Conservation (phyloP, 2,888 invertebrate genomes). For the Phoenoteleia sp. region DNA sequence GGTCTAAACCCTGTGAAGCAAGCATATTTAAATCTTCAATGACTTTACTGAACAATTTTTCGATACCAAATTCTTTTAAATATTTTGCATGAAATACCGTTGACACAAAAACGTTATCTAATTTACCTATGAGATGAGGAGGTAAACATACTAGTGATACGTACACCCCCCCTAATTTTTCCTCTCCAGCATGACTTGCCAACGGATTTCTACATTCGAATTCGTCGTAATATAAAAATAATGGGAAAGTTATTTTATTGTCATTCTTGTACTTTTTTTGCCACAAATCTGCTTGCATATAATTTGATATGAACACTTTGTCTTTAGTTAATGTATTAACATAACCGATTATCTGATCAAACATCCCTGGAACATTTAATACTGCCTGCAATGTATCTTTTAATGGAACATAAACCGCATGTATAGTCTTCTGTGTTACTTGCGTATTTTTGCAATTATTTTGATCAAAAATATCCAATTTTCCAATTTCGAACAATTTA, state of each 20-base stretch:
- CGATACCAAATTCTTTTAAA: conserved; percentile 57
- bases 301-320: conserved; percentile 13
- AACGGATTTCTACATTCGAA: conserved; percentile 49
- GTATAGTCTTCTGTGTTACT: not conserved
- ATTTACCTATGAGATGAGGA: conserved; percentile 55
- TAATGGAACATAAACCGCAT: conserved; percentile 41
- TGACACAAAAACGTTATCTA: conserved; percentile 48
- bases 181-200: conserved; percentile 60
- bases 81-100: conserved; percentile 59
- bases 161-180: conserved; percentile 69
- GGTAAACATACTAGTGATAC: conserved; percentile 61
- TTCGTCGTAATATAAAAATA: conserved; percentile 47
- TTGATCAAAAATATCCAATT: conserved; percentile 17
- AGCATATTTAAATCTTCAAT: conserved; percentile 63
- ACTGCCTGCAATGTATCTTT: conserved; percentile 13
- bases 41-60: conserved; percentile 50
- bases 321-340: conserved; percentile 16
- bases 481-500: conserved; percentile 41
- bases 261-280: conserved; percentile 14
- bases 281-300: conserved; percentile 48
- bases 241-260: conserved; percentile 32
- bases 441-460: not conserved
- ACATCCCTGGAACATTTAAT: no score
- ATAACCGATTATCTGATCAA: no score
- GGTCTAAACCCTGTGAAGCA: conserved; percentile 28